phyloP scores from a whole-genome alignment of 2,113 vertebrate species.

The Peromyscus maniculatus region DNA sequence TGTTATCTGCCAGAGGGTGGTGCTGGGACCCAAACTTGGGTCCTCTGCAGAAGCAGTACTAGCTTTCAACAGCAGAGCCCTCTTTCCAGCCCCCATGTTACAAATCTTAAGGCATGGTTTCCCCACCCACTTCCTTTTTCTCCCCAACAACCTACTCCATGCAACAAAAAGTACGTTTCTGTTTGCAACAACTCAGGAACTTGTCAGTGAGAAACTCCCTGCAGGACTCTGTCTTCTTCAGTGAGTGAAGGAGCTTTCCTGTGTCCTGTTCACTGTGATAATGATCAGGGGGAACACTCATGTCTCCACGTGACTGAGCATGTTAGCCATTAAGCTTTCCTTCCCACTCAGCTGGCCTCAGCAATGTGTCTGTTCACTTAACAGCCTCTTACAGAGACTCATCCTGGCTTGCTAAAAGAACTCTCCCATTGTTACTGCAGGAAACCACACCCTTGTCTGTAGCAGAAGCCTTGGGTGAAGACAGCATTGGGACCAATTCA shows the following conservation, averaged over 20 bases:
- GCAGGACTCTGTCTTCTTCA: background rate
- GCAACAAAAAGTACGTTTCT: background rate
- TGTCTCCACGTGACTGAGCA: background rate
- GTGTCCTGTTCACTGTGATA: background rate
- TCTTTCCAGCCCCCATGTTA: background rate
- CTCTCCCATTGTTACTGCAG: accelerated
- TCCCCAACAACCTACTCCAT: background rate
- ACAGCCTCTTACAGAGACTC: background rate
- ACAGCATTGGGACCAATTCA: accelerated
- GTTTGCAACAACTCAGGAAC: background rate
- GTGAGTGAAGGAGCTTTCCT: background rate
- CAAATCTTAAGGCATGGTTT: background rate
- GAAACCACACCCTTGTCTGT: background rate
- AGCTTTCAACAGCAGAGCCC: background rate
- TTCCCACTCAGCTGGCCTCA: background rate
- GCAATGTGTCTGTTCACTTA: background rate
- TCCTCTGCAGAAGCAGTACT: background rate
- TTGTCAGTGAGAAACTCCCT: background rate
- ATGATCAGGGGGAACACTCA: background rate
- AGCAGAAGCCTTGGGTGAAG: background rate
- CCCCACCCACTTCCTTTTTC: background rate
- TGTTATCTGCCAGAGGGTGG: no score
- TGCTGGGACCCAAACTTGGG: background rate
- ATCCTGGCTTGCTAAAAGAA: background rate
- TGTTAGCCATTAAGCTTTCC: background rate